These are phyloP conservation scores for Corythornis cristatus DNA, from an alignment of 2,113 vertebrate genomes.

Conservation along the genomic window DNA sequence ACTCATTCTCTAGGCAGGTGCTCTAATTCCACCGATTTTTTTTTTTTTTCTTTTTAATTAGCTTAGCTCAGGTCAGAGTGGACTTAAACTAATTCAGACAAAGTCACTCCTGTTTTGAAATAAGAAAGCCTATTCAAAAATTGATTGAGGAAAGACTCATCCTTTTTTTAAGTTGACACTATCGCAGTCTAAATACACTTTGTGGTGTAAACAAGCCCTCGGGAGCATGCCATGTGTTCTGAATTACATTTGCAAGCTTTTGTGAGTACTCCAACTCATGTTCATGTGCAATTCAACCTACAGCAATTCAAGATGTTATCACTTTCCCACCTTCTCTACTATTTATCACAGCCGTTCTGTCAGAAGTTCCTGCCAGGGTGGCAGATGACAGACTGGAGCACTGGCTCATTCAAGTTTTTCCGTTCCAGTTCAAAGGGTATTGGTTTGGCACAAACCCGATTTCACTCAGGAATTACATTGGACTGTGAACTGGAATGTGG, in stretches of 20 bases:
- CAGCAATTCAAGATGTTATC: slow-evolving; percentile 15
- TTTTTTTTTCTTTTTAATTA: background rate
- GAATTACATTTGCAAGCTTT: slow-evolving; percentile 11
- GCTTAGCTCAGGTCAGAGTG: background rate
- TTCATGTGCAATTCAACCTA: slow-evolving; percentile 13
- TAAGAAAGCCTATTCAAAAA: background rate
- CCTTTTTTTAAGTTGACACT: slow-evolving; percentile 14
- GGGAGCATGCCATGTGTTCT: background rate
- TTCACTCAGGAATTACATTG: background rate
- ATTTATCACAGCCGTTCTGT: background rate
- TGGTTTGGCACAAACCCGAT: background rate
- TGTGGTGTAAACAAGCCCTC: background rate
- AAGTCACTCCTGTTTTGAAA: background rate
- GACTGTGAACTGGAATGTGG: background rate
- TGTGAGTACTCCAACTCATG: background rate
- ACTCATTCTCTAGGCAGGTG: background rate
- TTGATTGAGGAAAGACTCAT: background rate
- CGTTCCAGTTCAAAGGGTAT: background rate
- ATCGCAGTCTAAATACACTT: background rate
- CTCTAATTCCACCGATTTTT: background rate
- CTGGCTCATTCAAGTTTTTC: background rate
- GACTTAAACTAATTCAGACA: background rate
- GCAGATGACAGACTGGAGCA: background rate
- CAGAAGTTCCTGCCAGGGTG: background rate
- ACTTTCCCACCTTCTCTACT: background rate